Evolutionary conservation across 1,140 invertebrate species (phyloP).

Genomic region (Cheumatopsyche charites): DNA sequence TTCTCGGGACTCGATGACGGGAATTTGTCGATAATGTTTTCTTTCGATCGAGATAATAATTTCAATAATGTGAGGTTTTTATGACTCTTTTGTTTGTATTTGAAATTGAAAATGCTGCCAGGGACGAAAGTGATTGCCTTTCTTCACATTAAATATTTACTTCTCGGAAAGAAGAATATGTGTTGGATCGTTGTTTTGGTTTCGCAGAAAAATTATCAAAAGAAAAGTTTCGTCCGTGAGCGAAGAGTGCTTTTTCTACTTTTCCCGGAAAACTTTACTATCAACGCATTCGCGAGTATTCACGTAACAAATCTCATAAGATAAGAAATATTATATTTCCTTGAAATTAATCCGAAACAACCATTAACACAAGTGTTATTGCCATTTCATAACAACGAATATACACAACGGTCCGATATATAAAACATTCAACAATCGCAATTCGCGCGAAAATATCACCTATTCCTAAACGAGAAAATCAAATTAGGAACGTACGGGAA

Average conservation of each 20-base stretch:
- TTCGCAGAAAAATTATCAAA: slow-evolving; percentile 14
- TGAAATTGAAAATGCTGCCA: too few relatives aligned
- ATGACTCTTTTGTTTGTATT: too few relatives aligned
- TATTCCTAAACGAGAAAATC: too few relatives aligned
- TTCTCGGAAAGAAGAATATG: background rate
- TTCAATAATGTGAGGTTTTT: too few relatives aligned
- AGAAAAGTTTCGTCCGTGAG: slow-evolving; percentile 2
- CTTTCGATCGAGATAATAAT: too few relatives aligned
- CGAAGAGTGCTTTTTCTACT: slow-evolving; percentile 3
- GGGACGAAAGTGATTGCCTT: background rate
- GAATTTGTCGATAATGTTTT: too few relatives aligned
- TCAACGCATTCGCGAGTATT: background rate
- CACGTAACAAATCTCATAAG: background rate
- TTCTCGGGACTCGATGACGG: too few relatives aligned
- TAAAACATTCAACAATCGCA: too few relatives aligned
- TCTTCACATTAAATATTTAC: slow-evolving; percentile 3
- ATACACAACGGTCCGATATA: too few relatives aligned
- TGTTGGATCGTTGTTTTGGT: background rate
- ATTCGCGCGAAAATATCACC: too few relatives aligned
- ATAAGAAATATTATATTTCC: background rate
- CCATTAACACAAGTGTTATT: background rate
- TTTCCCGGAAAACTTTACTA: slow-evolving; percentile 16
- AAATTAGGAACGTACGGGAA: too few relatives aligned
- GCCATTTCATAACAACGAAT: too few relatives aligned
- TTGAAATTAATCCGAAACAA: background rate